A percentile compares a stretch with the other conserved stretches of the same genome.
These are phyloP conservation scores for Minunthozetes semirufus DNA, from an alignment of 2,888 invertebrate genomes.

Conservation along the genomic window DNA sequence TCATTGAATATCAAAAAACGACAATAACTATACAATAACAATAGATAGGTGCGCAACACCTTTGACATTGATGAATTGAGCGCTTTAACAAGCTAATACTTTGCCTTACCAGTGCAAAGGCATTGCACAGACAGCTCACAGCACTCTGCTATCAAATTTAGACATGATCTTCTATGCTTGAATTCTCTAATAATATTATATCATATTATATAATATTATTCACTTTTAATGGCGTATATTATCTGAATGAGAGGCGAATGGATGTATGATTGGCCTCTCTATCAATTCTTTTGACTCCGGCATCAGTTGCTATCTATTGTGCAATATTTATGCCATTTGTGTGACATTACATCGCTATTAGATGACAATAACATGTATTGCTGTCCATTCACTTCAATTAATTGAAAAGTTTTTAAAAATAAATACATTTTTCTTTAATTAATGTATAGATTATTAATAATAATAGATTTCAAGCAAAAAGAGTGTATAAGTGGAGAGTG, in stretches of 20 bases:
- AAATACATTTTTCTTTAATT: not conserved
- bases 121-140: not conserved
- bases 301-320: no score
- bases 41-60: slow-evolving; percentile 26
- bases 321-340: no score
- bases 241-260: not conserved
- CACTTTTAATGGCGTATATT: not conserved
- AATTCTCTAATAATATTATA: not conserved
- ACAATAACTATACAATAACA: no score
- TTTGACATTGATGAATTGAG: slow-evolving; percentile 19
- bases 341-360: no score
- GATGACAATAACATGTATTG: no score
- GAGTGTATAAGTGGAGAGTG: no score
- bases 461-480: not conserved
- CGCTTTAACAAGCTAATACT: not conserved
- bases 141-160: no score
- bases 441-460: not conserved
- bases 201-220: not conserved
- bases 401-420: slow-evolving; percentile 3
- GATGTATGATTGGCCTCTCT: no score
- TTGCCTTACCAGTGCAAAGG: not conserved
- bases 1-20: not conserved
- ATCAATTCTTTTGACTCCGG: no score
- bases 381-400: not conserved
- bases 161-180: not conserved